A percentile compares a stretch with the other conserved stretches of the same genome.
These are phyloP conservation scores for Bombus difficillimus DNA, from an alignment of 1,140 invertebrate genomes.

Conservation along the genomic window DNA sequence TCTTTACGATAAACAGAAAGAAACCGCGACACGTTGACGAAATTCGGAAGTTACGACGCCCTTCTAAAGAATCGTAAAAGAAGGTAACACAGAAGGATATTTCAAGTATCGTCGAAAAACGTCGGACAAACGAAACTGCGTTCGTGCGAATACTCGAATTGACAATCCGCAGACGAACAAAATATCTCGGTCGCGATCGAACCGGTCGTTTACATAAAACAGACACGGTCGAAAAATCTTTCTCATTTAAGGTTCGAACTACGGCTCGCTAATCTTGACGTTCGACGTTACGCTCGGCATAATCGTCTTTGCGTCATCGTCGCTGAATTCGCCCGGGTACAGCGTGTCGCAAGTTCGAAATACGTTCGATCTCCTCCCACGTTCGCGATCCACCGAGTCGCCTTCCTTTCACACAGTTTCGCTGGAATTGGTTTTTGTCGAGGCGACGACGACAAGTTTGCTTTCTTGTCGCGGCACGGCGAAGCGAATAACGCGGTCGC, in stretches of 20 bases:
- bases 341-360: slow-evolving; percentile 58
- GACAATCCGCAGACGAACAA: slow-evolving; percentile 57
- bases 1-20: neutral
- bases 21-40: neutral
- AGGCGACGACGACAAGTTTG: neutral
- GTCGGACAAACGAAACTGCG: slow-evolving; percentile 18
- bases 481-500: neutral
- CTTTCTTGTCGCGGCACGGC: neutral
- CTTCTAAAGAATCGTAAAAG: neutral
- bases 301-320: slow-evolving; percentile 56
- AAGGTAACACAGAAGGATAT: neutral
- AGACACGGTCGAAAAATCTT: slow-evolving; percentile 51
- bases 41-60: neutral
- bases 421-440: neutral
- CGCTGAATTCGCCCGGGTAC: slow-evolving; percentile 39
- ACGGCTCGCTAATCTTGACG: slow-evolving; percentile 66
- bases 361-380: neutral
- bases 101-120: neutral
- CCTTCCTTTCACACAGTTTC: neutral
- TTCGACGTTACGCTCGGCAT: slow-evolving; percentile 38
- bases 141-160: slow-evolving; percentile 35
- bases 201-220: slow-evolving; percentile 67
- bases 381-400: neutral
- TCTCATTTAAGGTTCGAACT: slow-evolving; percentile 59
- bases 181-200: slow-evolving; percentile 39